Evolutionary conservation across 2,888 invertebrate genomes (phyloP).

Genomic region (Ormyrus labotus): DNA sequence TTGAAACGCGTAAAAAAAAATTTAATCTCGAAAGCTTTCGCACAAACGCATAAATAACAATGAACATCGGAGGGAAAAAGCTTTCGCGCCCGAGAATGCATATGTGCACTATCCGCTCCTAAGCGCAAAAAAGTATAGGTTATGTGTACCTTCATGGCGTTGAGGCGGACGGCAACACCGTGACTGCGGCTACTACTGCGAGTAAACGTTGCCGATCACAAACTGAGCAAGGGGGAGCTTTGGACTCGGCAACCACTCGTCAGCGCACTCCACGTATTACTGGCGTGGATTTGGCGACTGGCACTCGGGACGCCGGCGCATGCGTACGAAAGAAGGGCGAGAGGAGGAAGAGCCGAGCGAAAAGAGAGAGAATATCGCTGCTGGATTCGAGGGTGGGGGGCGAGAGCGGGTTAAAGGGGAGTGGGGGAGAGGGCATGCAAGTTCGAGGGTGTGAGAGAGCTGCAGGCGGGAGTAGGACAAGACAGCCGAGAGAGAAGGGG

Average conservation of each 20-base stretch:
- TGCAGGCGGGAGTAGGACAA: conserved; percentile 15
- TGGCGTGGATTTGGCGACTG: conserved; percentile 65
- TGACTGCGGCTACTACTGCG: conserved; percentile 39
- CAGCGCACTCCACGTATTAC: conserved; percentile 72
- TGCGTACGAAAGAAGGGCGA: conserved; percentile 58
- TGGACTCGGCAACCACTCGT: conserved; percentile 63
- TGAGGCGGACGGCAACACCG: conserved; percentile 55
- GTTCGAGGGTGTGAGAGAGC: conserved; percentile 18
- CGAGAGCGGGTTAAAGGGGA: background rate
- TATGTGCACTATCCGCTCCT: too few species aligned
- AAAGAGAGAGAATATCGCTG: conserved; percentile 22
- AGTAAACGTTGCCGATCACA: conserved; percentile 11
- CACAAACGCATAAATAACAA: too few species aligned
- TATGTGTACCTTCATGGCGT: conserved; percentile 60
- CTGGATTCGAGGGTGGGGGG: background rate
- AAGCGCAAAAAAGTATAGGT: conserved; percentile 11
- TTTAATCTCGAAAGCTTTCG: too few species aligned
- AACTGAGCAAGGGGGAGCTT: conserved; percentile 49
- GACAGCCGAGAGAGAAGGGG: conserved; percentile 47
- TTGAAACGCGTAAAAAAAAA: too few species aligned
- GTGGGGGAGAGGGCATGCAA: conserved; percentile 6
- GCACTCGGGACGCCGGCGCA: conserved; percentile 59
- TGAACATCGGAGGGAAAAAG: too few species aligned
- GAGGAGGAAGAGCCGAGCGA: conserved; percentile 31
- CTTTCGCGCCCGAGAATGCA: too few species aligned